Percentiles rank a stretch among this genome's conserved stretches.
Evolutionary conservation across 92 coral and sea anemone species (phyloP).

Genomic region (Zoanthus sansibaricus): DNA sequence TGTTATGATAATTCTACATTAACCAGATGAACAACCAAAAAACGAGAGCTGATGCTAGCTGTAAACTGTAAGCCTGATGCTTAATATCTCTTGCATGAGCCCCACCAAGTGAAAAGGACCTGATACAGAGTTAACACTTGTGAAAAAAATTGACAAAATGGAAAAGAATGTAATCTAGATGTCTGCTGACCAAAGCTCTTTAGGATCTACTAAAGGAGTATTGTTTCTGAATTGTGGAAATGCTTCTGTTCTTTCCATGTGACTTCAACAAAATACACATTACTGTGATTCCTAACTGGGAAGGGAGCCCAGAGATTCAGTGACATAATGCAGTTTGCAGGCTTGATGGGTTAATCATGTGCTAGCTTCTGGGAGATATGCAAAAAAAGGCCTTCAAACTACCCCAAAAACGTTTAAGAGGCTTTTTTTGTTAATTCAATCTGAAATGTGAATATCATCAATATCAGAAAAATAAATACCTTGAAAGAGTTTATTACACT

Average conservation of each 20-base stretch:
- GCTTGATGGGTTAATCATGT: not conserved
- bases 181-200: not conserved
- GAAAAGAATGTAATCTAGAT: not conserved
- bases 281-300: not conserved
- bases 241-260: not conserved
- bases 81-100: not conserved
- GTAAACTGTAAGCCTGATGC: not conserved
- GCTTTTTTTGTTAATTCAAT: not conserved
- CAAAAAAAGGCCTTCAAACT: constrained; percentile 3
- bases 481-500: not conserved
- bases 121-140: not conserved
- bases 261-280: not conserved
- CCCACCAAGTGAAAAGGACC: constrained; percentile 1
- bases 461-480: not conserved
- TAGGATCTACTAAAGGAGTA: not conserved
- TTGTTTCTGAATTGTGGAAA: not conserved
- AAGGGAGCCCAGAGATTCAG: not conserved
- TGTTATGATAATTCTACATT: not conserved
- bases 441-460: not conserved
- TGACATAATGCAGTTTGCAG: constrained; percentile 1
- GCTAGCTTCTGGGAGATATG: not conserved
- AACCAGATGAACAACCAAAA: not conserved
- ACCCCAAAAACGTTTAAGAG: not conserved
- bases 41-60: not conserved
- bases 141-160: not conserved